Base-by-base conservation (phyloP, 1,140 invertebrate species). In the Magallana ariakensis region DNA sequence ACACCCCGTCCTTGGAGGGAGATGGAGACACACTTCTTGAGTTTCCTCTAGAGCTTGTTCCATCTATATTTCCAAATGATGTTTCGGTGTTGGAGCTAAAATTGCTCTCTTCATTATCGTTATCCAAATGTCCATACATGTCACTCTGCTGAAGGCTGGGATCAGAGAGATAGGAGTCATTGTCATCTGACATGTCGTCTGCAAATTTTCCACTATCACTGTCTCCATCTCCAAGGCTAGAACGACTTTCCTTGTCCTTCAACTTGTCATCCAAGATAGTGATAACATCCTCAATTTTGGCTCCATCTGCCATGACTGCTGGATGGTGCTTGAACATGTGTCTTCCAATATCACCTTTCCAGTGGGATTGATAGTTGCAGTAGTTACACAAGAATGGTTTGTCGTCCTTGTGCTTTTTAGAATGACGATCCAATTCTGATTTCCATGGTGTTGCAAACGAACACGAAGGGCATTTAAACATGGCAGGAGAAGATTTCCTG, bases 291-390 rank as follows among this genome's bases (percentile, higher is more conserved):
- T 91, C 88, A 54, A 90, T 46, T 11, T 85, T 60, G 0, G 88
- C 84, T 5, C 88, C 92, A 54, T 89, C 88, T 0, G 83, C 82
- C 80, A 93, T 90, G 9, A 91, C 83, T 26, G 88, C 89, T 33
- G 90, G 90, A 92, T 95, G 95, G 90, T 95, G 92, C 54, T 94
- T 94, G 84, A 94, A 93, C 70, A 95, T 89, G 85, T 95, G 95
- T 9, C 94, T 90, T 53, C 94, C 92, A 22, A 95, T 93, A 66
- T 95, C 95, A 7, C 94, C 95, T 87, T 95, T 95, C 94, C 95
- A 95, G 84, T 93, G 91, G 0, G 94, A 93, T 57, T 93, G 92
- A 87, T 94, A 95, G 4, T 91, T 87, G 89, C 94, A 95, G 81
- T 93, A 89, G 7, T 89, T 88, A 88, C 94, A 95, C 53, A 89